phyloP scores from a whole-genome alignment of 1,140 invertebrate genomes.

The Potamilus streckersoni region DNA sequence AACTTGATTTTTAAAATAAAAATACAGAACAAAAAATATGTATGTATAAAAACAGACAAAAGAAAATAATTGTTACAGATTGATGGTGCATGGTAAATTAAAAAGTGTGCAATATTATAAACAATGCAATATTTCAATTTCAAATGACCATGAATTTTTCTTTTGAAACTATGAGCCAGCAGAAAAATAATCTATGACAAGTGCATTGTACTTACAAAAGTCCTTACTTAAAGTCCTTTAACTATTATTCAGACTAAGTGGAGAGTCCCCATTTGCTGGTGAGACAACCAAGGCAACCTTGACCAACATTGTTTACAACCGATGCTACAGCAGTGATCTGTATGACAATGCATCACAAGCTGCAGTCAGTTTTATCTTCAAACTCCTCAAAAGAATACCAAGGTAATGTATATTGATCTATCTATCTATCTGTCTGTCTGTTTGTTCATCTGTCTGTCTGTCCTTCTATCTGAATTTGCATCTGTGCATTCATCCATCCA shows the following conservation, averaged over 20 bases:
- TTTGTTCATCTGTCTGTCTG: not conserved
- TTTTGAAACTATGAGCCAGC: constrained; percentile 6
- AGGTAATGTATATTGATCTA: constrained; percentile 74
- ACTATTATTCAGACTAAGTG: constrained; percentile 77
- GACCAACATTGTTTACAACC: constrained; percentile 91
- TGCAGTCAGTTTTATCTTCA: constrained; percentile 92
- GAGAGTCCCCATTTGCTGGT: constrained; percentile 91
- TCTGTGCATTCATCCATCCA: not conserved
- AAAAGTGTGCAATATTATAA: not conserved
- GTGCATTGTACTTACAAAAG: not conserved
- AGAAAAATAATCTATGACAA: constrained; percentile 1
- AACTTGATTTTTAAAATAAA: no score
- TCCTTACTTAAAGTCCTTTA: no score
- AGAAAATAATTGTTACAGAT: not conserved
- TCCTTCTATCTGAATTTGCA: not conserved
- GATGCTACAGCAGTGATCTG: constrained; percentile 94
- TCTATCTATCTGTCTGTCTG: no score
- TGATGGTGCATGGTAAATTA: not conserved
- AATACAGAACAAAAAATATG: no score
- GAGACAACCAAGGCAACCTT: constrained; percentile 85
- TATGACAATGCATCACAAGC: constrained; percentile 96
- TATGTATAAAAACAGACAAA: not conserved
- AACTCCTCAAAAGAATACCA: constrained; percentile 92
- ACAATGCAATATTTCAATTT: not conserved
- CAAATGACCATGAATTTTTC: not conserved